Base-by-base conservation (phyloP, 2,888 invertebrate genomes). In the Bugula neritina region DNA sequence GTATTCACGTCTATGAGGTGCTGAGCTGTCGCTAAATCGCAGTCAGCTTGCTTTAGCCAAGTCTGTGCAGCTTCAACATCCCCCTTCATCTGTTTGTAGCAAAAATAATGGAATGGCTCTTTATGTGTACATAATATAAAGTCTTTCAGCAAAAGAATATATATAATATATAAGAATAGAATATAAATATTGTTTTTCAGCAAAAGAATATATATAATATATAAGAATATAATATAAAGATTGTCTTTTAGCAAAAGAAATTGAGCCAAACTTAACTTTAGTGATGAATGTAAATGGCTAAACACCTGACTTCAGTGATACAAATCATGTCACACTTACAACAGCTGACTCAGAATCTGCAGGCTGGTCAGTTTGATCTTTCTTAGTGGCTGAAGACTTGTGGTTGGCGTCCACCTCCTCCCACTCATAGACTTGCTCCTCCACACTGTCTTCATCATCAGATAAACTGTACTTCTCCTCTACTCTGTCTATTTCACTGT, bases 351-450 rank as follows among this genome's bases (percentile, higher is more conserved):
- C 5, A 43, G 43, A 17, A 43, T 43, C 43, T 5, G 43, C 43
- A 17, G 43, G 17, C 54, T 13, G 13, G 54, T 13, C 54, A 27
- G 10, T 43, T 43, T 43, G 43, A 43, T 43, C 43, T 17, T 43
- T 43, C 43, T 43, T 43, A 10, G 5, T 17, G 10, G 43, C 17
- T 5, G 43, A 43, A 43, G 10, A 10, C 10, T 17, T 43, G 10
- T 43, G 10, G 17, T 43, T 27, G 29, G 29, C 5, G 5, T 29
- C 63, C 31, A 17, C 31, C 34, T 63, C 63, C 31, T 63, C 63
- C 63, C 63, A 63, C 27, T 63, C 63, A 31, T 63, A 63, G 63
- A 63, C n/a, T n/a, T 63, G 5, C n/a, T 63, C 63, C 31, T 63
- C 63, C 2, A 13, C 63, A 5, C 31, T 31, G 3, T 63, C 63